Conservation (phyloP, 2,888 invertebrate genomes). For the Campoplex nolae region DNA sequence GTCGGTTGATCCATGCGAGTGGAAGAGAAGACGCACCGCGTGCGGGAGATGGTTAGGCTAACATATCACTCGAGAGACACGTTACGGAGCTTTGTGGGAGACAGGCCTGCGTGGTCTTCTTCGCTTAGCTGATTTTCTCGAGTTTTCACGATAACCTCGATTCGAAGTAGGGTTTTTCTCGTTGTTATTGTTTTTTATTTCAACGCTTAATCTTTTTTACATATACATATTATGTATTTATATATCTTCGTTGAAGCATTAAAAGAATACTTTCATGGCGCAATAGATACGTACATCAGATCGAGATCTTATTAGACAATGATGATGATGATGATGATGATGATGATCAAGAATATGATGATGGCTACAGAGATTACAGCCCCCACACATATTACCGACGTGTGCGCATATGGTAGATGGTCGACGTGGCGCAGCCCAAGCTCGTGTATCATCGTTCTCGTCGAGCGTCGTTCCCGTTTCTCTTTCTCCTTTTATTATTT, state of each 20-base stretch:
- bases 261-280: constrained; percentile 53
- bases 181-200: constrained; percentile 6
- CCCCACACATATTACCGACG: background rate
- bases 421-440: constrained; percentile 37
- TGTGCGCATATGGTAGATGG: constrained; percentile 20
- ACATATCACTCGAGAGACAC: constrained; percentile 22
- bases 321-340: constrained; percentile 40
- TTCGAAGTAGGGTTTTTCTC: constrained; percentile 43
- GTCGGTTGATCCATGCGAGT: constrained; percentile 69
- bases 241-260: background rate
- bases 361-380: constrained; percentile 51
- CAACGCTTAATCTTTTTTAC: background rate
- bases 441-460: constrained; percentile 23
- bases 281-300: constrained; percentile 38
- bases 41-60: constrained; percentile 55
- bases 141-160: constrained; percentile 70
- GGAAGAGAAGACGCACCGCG: constrained; percentile 36
- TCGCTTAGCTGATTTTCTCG: constrained; percentile 66
- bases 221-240: background rate
- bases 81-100: constrained; percentile 30
- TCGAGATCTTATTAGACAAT: constrained; percentile 47
- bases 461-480: constrained; percentile 53
- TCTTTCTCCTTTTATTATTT: constrained; percentile 58
- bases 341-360: constrained; percentile 37
- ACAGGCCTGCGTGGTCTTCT: constrained; percentile 47